Evolutionary conservation across 2,888 invertebrate genomes (phyloP), one percentile per base, ranked within the genome.

Genomic region (Anorthoa munda): DNA sequence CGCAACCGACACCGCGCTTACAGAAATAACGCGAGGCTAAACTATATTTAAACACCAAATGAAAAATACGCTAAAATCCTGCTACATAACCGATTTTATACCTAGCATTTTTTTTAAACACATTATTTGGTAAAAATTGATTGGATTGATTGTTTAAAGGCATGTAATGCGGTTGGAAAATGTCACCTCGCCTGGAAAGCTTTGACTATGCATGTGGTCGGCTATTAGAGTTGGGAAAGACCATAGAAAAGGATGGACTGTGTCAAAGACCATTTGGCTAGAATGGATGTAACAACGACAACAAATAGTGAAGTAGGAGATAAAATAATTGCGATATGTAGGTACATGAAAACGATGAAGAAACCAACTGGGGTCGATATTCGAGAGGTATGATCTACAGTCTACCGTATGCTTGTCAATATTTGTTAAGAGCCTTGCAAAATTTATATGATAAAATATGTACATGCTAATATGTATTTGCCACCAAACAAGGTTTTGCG

Each of bases 11-110:
- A 83, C 83, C 89, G 87, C 86, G 77, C 82, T 87, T 67, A 90
- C 93, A 90, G 90, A 94, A 94, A 95, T 95, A 95, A 92, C 89
- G 84, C 93, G 92, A 94, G 92, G 93, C 90, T 92, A 86, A 81
- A 77, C 75, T 86, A 84, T 75, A 82, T 86, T 87, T 91, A 91
- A 90, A 89, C 83, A 66, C 75, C 46, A 81, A 81, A 65, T 67
- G 73, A 79, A 79, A 81, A 81, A 72, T 73, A 70, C 56, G 56
- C 65, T 21, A 66, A 72, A 70, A 69, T 63, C 58, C 64, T 64
- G 50, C 59, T 61, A 68, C 63, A 56, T 66, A 64, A 60, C 61
- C 11, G n/a, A 77, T 60, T 68, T 51, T 31, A 66, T 56, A n/a
- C n/a, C n/a, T n/a, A 64, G 58, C 55, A 56, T 21, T 48, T 75